Evolutionary conservation across 1,140 invertebrate species (phyloP).

Genomic region (Trichomalopsis sarcophagae): DNA sequence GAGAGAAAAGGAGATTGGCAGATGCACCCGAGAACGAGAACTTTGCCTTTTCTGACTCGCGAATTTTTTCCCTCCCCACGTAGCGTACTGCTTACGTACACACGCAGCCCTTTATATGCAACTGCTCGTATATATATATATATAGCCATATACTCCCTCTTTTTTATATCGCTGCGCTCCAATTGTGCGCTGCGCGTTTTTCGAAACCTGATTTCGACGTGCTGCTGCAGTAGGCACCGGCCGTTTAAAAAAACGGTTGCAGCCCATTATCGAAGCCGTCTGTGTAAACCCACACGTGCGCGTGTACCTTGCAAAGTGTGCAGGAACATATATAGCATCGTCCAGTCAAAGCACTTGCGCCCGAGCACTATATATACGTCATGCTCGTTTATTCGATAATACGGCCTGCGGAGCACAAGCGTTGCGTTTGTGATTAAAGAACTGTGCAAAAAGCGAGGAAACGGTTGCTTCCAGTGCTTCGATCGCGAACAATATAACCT

Average conservation of each 20-base stretch:
- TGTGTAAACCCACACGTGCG: too few relatives aligned
- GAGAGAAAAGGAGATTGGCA: constrained; percentile 3
- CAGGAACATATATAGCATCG: not conserved
- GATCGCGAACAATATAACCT: not conserved
- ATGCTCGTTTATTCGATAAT: not conserved
- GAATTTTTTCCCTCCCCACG: not conserved
- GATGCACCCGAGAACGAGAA: constrained; percentile 2
- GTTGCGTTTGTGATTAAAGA: not conserved
- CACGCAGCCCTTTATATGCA: not conserved
- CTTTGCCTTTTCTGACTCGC: not conserved
- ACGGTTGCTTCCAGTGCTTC: not conserved
- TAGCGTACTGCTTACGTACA: too few relatives aligned
- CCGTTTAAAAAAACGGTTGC: not conserved
- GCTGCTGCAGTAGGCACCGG: too few relatives aligned
- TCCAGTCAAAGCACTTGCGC: not conserved
- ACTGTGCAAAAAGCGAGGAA: not conserved
- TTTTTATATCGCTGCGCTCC: not conserved
- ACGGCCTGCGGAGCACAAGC: not conserved
- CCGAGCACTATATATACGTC: not conserved
- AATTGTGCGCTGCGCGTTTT: not conserved
- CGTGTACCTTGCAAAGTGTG: not conserved
- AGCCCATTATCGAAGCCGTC: not conserved
- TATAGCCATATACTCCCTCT: not conserved
- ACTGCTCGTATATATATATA: too few relatives aligned
- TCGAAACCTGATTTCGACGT: not conserved